Base-by-base conservation (phyloP, 1,140 invertebrate genomes). In the Heliconius nattereri region DNA sequence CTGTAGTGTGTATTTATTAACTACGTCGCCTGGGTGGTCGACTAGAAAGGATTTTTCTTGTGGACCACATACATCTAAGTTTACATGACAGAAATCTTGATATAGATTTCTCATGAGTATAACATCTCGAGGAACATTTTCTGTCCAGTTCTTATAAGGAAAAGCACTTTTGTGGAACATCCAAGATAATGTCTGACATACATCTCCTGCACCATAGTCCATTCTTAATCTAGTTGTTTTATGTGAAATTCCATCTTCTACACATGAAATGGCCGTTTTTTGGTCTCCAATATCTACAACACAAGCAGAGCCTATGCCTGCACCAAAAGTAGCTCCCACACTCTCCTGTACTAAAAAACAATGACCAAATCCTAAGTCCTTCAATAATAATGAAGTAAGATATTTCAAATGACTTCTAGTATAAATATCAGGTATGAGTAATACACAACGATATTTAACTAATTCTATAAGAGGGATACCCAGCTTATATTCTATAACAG, bases 221-320 rank as follows among this genome's bases (percentile, higher is more conserved):
- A 99, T 95, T 79, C 93, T 84, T 83, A 98, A 96, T 88, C 98
- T 95, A 0, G 98, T 98, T 74, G 97, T 97, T 88, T 97, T 96
- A 87, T 98, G 97, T 72, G 98, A 99, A 76, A 99, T 98, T 19
- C 98, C 98, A 95, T 99, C 98, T 95, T 99, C 98, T 5, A 99
- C 98, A 95, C 98, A 99, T 16, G 98, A 98, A 20, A 99, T 97
- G 1, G 98, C 98, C 2, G 98, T 99, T 95, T 99, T 99, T 91
- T 99, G 98, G 90, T 99, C 98, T 0, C 98, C 98, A 71, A 99
- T 97, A 92, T 99, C 98, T 9, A 99, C 97, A 20, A 99, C 98
- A 95, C 98, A 99, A 11, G 98, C 98, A 91, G 97, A 98, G 35
- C 97, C 97, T 20, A 99, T 95, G 26, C 98, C 98, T 60, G 98